Conservation (phyloP, 2,888 invertebrate genomes). For the Drosophila yooni region DNA sequence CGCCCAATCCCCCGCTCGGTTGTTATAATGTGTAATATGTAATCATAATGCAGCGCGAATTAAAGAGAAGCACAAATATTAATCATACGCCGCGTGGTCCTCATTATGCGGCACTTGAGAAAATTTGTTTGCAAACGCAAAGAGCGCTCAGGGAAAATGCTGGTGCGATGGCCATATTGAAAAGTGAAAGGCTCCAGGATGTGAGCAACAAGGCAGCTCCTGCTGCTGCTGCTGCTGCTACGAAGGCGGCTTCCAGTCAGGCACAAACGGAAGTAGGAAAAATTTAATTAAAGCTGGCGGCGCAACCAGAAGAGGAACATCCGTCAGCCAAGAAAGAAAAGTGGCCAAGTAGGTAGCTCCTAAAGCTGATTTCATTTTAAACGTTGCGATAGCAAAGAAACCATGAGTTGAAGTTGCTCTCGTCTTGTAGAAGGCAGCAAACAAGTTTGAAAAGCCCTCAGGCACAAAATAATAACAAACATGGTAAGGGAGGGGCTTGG, state of each 20-base stretch:
- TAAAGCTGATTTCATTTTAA: constrained; percentile 57
- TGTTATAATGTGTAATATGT: constrained; percentile 69
- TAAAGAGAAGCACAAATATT: constrained; percentile 70
- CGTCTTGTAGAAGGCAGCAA: background rate
- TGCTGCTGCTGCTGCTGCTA: background rate
- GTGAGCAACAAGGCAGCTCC: constrained; percentile 2
- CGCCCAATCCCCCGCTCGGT: background rate
- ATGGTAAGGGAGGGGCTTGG: background rate
- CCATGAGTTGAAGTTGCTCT: background rate
- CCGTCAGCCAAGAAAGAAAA: constrained; percentile 13
- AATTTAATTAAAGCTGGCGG: constrained; percentile 76
- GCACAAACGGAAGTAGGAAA: constrained; percentile 68
- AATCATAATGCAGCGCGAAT: constrained; percentile 77
- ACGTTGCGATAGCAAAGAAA: constrained; percentile 28
- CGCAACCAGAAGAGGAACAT: constrained; percentile 54
- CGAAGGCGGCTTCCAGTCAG: constrained; percentile 17
- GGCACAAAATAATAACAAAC: constrained; percentile 22
- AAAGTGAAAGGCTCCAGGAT: constrained; percentile 68
- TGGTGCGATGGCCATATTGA: constrained; percentile 16
- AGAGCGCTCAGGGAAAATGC: constrained; percentile 17
- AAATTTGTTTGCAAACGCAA: constrained; percentile 44
- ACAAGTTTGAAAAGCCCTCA: constrained; percentile 27
- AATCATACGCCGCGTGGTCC: constrained; percentile 80
- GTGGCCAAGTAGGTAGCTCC: constrained; percentile 40
- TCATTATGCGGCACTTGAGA: constrained; percentile 78